phyloP scores from a whole-genome alignment of 23 tunicate species.

The Phallusia fumigata region DNA sequence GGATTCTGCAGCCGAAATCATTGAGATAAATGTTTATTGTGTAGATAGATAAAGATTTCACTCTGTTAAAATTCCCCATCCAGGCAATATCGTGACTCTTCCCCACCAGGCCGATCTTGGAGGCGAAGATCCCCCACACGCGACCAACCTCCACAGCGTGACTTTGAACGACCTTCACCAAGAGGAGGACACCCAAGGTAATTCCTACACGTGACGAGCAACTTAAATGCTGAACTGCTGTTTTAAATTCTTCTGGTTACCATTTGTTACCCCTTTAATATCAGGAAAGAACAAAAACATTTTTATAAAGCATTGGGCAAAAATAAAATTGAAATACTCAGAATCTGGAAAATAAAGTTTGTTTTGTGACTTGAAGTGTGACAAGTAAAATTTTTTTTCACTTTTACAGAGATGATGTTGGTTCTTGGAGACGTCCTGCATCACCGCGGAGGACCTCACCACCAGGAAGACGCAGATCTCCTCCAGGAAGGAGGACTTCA shows the following conservation, averaged over 20 bases:
- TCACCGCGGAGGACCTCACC: slow-evolving; percentile 70
- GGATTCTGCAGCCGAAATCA: no score
- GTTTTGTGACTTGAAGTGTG: no score
- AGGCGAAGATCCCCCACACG: slow-evolving; percentile 14
- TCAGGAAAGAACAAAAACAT: no score
- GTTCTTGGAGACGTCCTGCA: slow-evolving; percentile 45
- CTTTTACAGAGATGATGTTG: slow-evolving; percentile 29
- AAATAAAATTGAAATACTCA: no score
- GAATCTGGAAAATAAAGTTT: no score
- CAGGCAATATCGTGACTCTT: neutral
- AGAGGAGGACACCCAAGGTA: slow-evolving; percentile 14
- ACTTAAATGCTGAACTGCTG: no score
- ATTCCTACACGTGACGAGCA: no score
- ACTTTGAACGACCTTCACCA: slow-evolving; percentile 22
- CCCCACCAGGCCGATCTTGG: neutral
- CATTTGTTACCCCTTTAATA: no score
- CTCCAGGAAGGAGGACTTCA: slow-evolving; percentile 64
- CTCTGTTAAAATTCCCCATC: neutral
- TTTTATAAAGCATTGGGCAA: no score
- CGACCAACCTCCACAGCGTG: neutral
- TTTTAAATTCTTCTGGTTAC: no score
- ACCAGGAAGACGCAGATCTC: slow-evolving; percentile 64
- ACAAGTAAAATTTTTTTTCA: no score
- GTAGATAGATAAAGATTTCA: neutral
- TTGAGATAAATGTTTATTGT: no score